Evolutionary conservation across 2,888 invertebrate genomes (phyloP).

Genomic region (Cheilosia soror): DNA sequence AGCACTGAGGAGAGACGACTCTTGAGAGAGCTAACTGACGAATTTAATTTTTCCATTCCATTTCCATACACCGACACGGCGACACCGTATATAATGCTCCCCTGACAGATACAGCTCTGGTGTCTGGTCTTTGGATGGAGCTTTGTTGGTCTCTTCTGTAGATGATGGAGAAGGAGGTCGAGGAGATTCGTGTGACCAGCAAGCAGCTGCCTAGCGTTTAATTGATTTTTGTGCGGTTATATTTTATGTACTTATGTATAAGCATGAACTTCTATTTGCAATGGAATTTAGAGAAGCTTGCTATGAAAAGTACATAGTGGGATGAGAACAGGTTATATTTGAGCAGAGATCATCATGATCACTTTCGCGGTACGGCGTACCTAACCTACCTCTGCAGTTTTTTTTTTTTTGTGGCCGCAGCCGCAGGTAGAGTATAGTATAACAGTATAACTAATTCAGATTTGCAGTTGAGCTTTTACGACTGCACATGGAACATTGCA

Average conservation of each 20-base stretch:
- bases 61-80: too few species aligned
- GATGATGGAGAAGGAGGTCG: slow-evolving; percentile 43
- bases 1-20: slow-evolving; percentile 60
- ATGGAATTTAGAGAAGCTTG: slow-evolving; percentile 61
- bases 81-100: background rate
- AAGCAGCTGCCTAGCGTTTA: slow-evolving; percentile 27
- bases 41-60: slow-evolving; percentile 43
- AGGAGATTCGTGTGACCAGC: slow-evolving; percentile 37
- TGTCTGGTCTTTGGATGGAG: slow-evolving; percentile 5
- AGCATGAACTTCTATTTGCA: slow-evolving; percentile 38
- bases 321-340: slow-evolving; percentile 63
- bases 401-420: slow-evolving; percentile 3
- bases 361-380: background rate
- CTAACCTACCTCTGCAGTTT: too few species aligned
- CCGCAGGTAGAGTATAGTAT: slow-evolving; percentile 4
- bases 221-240: slow-evolving; percentile 11
- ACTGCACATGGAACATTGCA: background rate
- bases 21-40: slow-evolving; percentile 47
- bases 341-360: background rate
- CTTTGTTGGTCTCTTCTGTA: slow-evolving; percentile 65
- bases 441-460: background rate
- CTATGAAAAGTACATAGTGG: slow-evolving; percentile 44
- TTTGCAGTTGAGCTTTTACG: slow-evolving; percentile 1
- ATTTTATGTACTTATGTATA: too few species aligned
- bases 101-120: slow-evolving; percentile 34